Evolutionary conservation across 2,888 invertebrate genomes (phyloP).

Genomic region (Caenorhabditis doughertyi): DNA sequence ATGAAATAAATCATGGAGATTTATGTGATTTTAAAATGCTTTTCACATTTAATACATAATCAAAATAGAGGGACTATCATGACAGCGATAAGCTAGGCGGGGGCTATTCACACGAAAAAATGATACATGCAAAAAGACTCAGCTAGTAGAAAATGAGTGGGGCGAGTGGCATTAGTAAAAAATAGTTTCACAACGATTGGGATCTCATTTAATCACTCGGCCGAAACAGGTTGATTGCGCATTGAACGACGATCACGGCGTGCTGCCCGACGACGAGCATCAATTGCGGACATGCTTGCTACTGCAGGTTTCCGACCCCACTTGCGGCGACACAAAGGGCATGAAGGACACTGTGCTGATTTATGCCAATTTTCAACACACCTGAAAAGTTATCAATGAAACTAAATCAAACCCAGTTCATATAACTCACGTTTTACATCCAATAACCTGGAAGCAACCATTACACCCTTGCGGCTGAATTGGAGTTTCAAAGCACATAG

Average conservation of each 20-base stretch:
- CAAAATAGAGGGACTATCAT: too few species aligned
- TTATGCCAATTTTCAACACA: constrained; percentile 1
- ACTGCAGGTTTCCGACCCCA: constrained; percentile 25
- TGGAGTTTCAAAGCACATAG: constrained; percentile 34
- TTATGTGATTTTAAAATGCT: too few species aligned
- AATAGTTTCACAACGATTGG: too few species aligned
- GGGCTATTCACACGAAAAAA: too few species aligned
- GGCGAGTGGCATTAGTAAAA: too few species aligned
- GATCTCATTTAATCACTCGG: too few species aligned
- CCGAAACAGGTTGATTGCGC: background rate
- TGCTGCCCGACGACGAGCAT: constrained; percentile 1
- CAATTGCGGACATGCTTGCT: background rate
- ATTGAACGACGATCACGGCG: background rate
- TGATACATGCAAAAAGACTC: too few species aligned
- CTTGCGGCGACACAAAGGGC: constrained; percentile 30
- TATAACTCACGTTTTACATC: constrained; percentile 38
- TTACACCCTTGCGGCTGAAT: constrained; percentile 32
- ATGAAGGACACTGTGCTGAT: background rate
- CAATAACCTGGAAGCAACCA: constrained; percentile 16
- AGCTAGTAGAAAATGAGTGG: too few species aligned
- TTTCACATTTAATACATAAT: too few species aligned
- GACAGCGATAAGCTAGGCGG: too few species aligned
- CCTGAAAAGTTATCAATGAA: constrained; percentile 6
- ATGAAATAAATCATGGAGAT: too few species aligned
- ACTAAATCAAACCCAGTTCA: too few species aligned